Percentiles rank a stretch among this genome's conserved stretches.
These are phyloP conservation scores for Caenorhabditis macrosperma DNA, from an alignment of 2,888 invertebrate species.

Conservation along the genomic window DNA sequence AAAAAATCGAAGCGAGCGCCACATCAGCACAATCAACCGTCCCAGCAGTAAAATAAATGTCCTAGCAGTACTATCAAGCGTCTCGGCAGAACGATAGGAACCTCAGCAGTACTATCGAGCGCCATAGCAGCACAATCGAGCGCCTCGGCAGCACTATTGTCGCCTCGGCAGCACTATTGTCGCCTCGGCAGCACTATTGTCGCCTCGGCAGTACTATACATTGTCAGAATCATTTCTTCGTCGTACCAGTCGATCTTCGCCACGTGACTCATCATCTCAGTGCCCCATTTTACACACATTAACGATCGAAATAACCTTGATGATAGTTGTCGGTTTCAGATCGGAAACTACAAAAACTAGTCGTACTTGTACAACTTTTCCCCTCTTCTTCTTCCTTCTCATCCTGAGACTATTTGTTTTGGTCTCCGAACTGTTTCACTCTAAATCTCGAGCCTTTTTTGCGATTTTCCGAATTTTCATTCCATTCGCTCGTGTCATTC, in stretches of 20 bases:
- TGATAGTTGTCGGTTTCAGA: slow-evolving; percentile 1
- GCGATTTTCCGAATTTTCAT: slow-evolving; percentile 2
- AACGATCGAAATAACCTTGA: background rate
- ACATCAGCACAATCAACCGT: too few relatives aligned
- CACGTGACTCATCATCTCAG: background rate
- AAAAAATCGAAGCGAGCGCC: background rate
- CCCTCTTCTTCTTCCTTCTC: background rate
- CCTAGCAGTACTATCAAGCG: too few relatives aligned
- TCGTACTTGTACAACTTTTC: slow-evolving; percentile 6
- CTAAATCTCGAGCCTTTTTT: background rate
- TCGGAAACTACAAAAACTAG: background rate
- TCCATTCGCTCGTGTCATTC: too few relatives aligned
- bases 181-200: too few relatives aligned
- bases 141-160: too few relatives aligned
- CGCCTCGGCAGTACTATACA: too few relatives aligned
- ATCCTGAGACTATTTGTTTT: slow-evolving; percentile 36
- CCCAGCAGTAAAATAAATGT: too few relatives aligned
- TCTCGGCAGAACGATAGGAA: too few relatives aligned
- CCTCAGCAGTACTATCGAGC: too few relatives aligned
- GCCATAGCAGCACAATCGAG: too few relatives aligned
- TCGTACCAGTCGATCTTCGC: background rate
- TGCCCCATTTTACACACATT: background rate
- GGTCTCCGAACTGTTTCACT: slow-evolving; percentile 25
- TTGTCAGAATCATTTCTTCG: too few relatives aligned
- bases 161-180: too few relatives aligned